Base-by-base conservation (phyloP, 2,113 vertebrate genomes). In the Ardeotis arabs region DNA sequence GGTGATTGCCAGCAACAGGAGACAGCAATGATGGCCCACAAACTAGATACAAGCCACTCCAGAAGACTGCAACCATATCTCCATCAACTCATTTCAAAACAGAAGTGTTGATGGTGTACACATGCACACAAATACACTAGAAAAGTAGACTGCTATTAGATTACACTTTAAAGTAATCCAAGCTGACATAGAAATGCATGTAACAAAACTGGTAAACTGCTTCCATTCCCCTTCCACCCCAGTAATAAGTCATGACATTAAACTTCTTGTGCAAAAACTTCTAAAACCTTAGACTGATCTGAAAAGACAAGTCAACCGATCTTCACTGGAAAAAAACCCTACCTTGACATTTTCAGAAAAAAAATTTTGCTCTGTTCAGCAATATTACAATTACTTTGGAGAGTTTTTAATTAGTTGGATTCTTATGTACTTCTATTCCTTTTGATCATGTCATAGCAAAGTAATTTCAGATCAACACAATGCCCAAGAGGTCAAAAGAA, bases 71-170 rank as follows among this genome's bases (percentile, higher is more conserved):
- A 85, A 16, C 44, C 35, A 4, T 8, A 45, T 4, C 73, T 55
- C 35, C 35, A 49, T 20, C 0, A 2, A 22, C 28, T 33, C 16
- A 2, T 7, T 31, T 55, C 45, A 14, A 39, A 47, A 14, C 0
- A 55, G 7, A 49, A 55, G 4, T 4, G 47, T 14, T 79, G 45
- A 29, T 21, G 14, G 27, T 19, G 23, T 22, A 47, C 45, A 53
- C 24, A 27, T 0, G 3, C 22, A 63, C 7, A n/a, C 8, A 50
- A 70, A 50, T 12, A 21, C 0, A 24, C 27, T 33, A 20, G 4
- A 35, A 24, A 74, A 5, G 0, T 1, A 62, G 18, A 53, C 35
- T 56, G 17, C 21, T 39, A 4, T 47, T 28, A 47, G 17, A 39
- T 35, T 13, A 25, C 20, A 39, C 18, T 77, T 89, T 60, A 15